Percentiles rank a stretch among this genome's conserved stretches.
phyloP scores from a whole-genome alignment of 2,888 invertebrate species.

The Lacanobia wlatinum region DNA sequence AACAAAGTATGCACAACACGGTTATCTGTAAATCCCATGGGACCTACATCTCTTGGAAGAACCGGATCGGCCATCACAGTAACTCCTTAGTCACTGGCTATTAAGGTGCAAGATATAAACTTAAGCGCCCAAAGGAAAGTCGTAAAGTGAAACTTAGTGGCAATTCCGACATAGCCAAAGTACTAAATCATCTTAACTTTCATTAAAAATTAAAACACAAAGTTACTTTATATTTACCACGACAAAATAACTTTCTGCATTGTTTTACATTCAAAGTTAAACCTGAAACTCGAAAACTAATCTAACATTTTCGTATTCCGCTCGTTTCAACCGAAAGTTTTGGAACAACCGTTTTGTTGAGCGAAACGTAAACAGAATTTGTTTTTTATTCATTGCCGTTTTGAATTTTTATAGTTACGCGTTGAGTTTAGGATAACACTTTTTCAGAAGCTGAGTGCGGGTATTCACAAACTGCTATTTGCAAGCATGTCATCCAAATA shows the following conservation, averaged over 20 bases:
- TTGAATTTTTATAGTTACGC: not conserved
- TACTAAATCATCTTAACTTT: conserved; percentile 16
- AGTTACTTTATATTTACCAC: conserved; percentile 11
- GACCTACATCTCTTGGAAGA: conserved; percentile 51
- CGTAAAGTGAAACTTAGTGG: not conserved
- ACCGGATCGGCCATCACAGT: conserved; percentile 62
- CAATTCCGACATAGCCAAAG: not conserved
- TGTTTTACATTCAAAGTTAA: conserved; percentile 43
- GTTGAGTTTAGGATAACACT: not conserved
- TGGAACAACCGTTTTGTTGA: conserved; percentile 25
- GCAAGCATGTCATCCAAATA: conserved; percentile 5
- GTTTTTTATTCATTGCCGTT: conserved; percentile 8
- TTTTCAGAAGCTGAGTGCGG: no score
- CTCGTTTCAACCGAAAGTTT: conserved; percentile 32
- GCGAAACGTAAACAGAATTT: conserved; percentile 9
- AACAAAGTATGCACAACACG: conserved; percentile 43
- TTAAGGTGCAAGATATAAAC: conserved; percentile 44
- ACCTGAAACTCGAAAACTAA: conserved; percentile 37
- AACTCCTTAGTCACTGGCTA: conserved; percentile 36
- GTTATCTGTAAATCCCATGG: conserved; percentile 56
- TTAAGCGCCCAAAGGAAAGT: not conserved
- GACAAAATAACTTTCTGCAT: conserved; percentile 31
- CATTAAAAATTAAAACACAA: conserved; percentile 7
- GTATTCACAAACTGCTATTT: not conserved
- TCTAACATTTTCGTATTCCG: conserved; percentile 37